These are phyloP conservation scores for Drosophila varians DNA, from an alignment of 1,140 invertebrate species.

Conservation along the genomic window DNA sequence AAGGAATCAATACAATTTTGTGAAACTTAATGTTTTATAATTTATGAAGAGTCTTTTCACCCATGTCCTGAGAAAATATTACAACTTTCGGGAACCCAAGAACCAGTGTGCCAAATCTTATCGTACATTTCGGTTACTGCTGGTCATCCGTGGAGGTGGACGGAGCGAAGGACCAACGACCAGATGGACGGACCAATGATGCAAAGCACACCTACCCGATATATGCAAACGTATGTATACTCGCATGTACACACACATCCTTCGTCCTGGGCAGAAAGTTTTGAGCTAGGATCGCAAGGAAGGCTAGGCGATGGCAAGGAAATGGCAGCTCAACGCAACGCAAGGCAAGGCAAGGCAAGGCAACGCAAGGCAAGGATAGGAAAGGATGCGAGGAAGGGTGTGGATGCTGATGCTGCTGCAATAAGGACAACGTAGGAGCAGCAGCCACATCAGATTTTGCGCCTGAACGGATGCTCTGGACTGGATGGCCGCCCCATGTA, in stretches of 20 bases:
- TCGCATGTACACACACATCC: conserved; percentile 28
- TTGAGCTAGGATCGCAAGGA: conserved; percentile 33
- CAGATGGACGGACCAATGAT: conserved; percentile 40
- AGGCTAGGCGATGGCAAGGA: conserved; percentile 27
- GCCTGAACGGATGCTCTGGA: conserved; percentile 50
- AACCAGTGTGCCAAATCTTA: conserved; percentile 50
- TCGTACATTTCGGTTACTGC: conserved; percentile 53
- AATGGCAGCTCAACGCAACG: too few relatives aligned
- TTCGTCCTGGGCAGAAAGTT: conserved; percentile 53
- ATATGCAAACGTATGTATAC: conserved; percentile 32
- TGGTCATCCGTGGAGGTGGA: conserved; percentile 54
- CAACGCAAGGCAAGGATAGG: conserved; percentile 4
- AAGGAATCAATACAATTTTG: too few relatives aligned
- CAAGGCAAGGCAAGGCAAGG: neutral
- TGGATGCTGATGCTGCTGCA: conserved; percentile 1
- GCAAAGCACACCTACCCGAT: conserved; percentile 47
- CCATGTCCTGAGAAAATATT: too few relatives aligned
- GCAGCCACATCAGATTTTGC: conserved; percentile 63
- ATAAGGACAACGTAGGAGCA: conserved; percentile 57
- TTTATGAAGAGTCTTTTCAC: too few relatives aligned
- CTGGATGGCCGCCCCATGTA: conserved; percentile 53
- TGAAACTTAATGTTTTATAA: too few relatives aligned
- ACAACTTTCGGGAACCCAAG: neutral
- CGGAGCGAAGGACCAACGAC: neutral
- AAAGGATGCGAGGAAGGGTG: conserved; percentile 11